Evolutionary conservation across 2,888 invertebrate species (phyloP), one percentile per base, ranked within the genome.

Genomic region (Oscheius sp.): DNA sequence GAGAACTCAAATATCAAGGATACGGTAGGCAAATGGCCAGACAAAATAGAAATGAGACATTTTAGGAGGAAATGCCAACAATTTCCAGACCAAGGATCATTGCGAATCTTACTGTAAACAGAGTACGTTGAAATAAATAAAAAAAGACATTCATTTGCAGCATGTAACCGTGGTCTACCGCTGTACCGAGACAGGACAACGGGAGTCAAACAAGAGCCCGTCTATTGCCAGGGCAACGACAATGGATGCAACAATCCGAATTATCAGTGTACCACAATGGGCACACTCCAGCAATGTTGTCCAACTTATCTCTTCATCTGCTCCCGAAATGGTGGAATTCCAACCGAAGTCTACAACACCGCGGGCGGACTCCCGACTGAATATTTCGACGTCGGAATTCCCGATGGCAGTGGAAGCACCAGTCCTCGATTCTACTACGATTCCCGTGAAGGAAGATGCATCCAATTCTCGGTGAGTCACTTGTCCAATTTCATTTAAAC

Each of bases 81-180:
- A 87, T 76, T 85, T 82, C 81, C 83, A 83, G 75, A 88, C 88
- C 12, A 88, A 86, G 74, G 88, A 88, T 56, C 88, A 88, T 73
- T 88, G 88, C 77, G 86, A 88, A 69, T 85, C 85, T 27, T 88
- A 88, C 78, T 88, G 88, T 76, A 86, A 87, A 80, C 85, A 86
- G 59, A 86, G 88, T 88, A 74, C 81, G 85, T 79, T 45, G 16
- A 45, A 12, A 12, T 45, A 12, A 9, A 12, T 45, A 9, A 45
- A 45, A 16, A 45, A 45, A 9, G 9, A 45, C 16, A 21, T 21
- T 21, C 16, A n/a, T n/a, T 74, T 80, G 70, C 75, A 87, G 87
- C 86, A n/a, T 87, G 87, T 75, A 84, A 84, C 72, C 85, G 88
- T 21, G 88, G 88, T 72, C 82, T 87, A 46, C 88, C 88, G n/a